Base-by-base conservation (phyloP, 2,113 vertebrate genomes). In the Eublepharis macularius region DNA sequence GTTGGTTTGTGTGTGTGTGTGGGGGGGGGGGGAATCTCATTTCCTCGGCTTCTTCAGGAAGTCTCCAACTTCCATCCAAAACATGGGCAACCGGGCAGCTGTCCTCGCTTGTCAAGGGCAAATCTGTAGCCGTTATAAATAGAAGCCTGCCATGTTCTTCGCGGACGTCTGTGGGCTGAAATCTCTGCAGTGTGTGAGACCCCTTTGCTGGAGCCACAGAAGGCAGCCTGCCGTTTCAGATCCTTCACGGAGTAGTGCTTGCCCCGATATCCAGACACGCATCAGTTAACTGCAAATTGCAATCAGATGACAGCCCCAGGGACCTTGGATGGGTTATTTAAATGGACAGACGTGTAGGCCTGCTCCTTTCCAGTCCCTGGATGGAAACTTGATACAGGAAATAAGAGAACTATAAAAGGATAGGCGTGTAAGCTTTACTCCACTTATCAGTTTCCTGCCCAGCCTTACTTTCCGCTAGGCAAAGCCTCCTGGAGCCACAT, bases 121-220 rank as follows among this genome's bases (percentile, higher is more conserved):
- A 77, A 80, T 82, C 72, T 63, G 69, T 82, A 54, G 74, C 57
- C 79, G 39, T 69, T 81, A 63, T 87, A 90, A 93, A 90, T 82
- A 87, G 68, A 0, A 14, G 75, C 74, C 76, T 10, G 24, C 78
- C 81, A 77, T 45, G 19, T 77, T 10, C 57, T 6, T 39, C 68
- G 41, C 26, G 1, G 21, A 14, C 0, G 0, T 66, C 69, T 34
- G 75, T 86, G 86, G 82, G 92, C 72, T 69, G 57, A 68, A 32
- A 51, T 4, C 85, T 78, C 45, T 82, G 45, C 49, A 70, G 19
- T 63, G 66, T 21, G n/a, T 69, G 36, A 3, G 83, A 1, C 12
- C 3, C 14, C 1, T 2, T 4, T 74, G 81, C 47, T 24, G 81
- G 83, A 84, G 39, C 14, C 10, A 83, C 54, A 65, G 51, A 87